phyloP scores from a whole-genome alignment of 2,113 vertebrate genomes.

The Scalopus aquaticus region DNA sequence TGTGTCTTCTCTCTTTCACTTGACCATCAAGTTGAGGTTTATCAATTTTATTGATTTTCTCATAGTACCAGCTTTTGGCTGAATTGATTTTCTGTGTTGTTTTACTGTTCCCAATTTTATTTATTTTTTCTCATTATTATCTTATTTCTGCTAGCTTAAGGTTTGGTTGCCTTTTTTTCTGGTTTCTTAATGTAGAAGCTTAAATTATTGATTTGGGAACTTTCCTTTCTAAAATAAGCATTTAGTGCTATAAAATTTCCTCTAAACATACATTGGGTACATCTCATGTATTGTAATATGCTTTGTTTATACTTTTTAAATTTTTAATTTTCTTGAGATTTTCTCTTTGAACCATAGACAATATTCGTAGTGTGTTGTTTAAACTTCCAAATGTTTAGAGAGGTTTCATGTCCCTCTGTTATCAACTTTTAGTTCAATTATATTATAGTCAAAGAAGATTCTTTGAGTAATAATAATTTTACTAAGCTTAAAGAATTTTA shows the following conservation, averaged over 20 bases:
- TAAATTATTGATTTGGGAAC: background rate
- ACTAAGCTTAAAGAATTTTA: background rate
- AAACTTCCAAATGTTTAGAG: background rate
- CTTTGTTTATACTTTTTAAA: background rate
- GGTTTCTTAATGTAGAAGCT: background rate
- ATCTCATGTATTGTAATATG: background rate
- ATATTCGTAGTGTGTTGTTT: background rate
- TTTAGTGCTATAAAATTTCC: background rate
- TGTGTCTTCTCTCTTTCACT: background rate
- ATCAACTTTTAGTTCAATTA: background rate
- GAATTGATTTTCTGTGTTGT: background rate
- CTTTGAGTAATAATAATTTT: background rate
- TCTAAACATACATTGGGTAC: background rate
- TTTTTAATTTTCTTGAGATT: background rate
- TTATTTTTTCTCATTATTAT: background rate
- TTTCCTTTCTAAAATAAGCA: background rate
- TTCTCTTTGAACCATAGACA: background rate
- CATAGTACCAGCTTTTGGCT: background rate
- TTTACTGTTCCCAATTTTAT: background rate
- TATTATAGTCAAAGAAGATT: background rate
- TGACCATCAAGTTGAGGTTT: background rate
- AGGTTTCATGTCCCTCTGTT: background rate
- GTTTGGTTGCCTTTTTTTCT: background rate
- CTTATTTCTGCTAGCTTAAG: background rate
- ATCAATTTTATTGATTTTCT: background rate